Base-by-base conservation (phyloP, 2,888 invertebrate genomes). In the Atrina japonica region DNA sequence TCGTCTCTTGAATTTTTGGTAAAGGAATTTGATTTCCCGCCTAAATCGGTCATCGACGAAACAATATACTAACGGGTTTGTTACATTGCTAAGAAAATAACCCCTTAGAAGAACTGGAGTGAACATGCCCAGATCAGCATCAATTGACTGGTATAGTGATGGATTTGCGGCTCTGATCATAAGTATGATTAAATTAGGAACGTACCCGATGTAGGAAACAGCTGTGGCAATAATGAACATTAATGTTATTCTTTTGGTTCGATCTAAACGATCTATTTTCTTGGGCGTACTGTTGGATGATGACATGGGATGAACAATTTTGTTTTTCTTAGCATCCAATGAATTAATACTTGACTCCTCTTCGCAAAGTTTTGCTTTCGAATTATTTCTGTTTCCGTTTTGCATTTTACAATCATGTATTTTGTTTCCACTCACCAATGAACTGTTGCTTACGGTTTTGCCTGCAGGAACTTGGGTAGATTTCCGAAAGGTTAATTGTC, bases 191-290 rank as follows among this genome's bases (percentile, higher is more conserved):
- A 66, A 50, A 27, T 71, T 61, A 2, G 71, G 71, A 1, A 71
- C 35, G 23, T 66, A 66, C 0, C 71, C 71, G 2, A 66, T 41
- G 29, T 71, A 71, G 3, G 71, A 71, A 18, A 71, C 58, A 5
- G 71, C 71, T 0, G 71, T 71, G 2, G 71, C 71, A 1, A 71
- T 63, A 23, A 71, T 18, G 63, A 71, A 71, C 71, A 71, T 71
- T 7, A 71, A 43, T 1, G 71, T 71, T 7, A 71, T 71, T n/a
- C 66, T 35, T 35, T 29, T 27, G 2, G 61, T 49, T 30, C 61
- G 27, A 27, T 61, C 61, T 6, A 61, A 14, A 1, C 43, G 25
- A 9, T 18, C 23, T 21, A 18, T 18, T 9, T 49, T 35, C 30
- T 25, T 16, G 1, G 47, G 7, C 14, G 23, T 18, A 9, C 27